Percentiles rank a stretch among this genome's conserved stretches.
phyloP scores from a whole-genome alignment of 2,888 invertebrate species.

The Tetranychus truncatus region DNA sequence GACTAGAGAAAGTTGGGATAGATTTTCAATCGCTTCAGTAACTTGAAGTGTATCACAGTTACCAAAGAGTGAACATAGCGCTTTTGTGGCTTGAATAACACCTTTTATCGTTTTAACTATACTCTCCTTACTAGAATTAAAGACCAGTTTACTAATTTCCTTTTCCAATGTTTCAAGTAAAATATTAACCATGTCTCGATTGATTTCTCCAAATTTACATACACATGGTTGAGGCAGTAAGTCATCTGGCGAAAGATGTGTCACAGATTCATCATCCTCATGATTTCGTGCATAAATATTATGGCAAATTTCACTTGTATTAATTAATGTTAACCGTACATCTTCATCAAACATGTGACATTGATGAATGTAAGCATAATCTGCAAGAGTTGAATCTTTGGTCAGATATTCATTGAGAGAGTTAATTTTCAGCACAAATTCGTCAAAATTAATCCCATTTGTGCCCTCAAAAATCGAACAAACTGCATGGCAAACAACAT shows the following conservation, averaged over 20 bases:
- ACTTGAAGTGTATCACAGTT: slow-evolving; percentile 74
- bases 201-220: slow-evolving; percentile 47
- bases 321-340: slow-evolving; percentile 48
- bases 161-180: slow-evolving; percentile 47
- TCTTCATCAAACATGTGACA: slow-evolving; percentile 82
- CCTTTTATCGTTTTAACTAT: slow-evolving; percentile 34
- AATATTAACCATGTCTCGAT: slow-evolving; percentile 64
- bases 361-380: slow-evolving; percentile 79
- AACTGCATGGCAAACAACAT: slow-evolving; percentile 35
- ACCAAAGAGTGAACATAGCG: slow-evolving; percentile 69
- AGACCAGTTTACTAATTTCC: slow-evolving; percentile 32
- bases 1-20: slow-evolving; percentile 23
- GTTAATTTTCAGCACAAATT: slow-evolving; percentile 57
- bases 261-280: slow-evolving; percentile 57
- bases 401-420: slow-evolving; percentile 74
- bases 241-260: slow-evolving; percentile 53
- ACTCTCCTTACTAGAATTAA: background rate
- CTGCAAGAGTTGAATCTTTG: slow-evolving; percentile 59
- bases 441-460: slow-evolving; percentile 31
- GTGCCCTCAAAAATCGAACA: slow-evolving; percentile 32
- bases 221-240: slow-evolving; percentile 49
- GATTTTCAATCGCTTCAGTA: slow-evolving; percentile 50
- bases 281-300: slow-evolving; percentile 36
- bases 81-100: slow-evolving; percentile 75
- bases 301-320: slow-evolving; percentile 41